phyloP scores from a whole-genome alignment of 1,140 invertebrate genomes.

The Drosophila repleta region DNA sequence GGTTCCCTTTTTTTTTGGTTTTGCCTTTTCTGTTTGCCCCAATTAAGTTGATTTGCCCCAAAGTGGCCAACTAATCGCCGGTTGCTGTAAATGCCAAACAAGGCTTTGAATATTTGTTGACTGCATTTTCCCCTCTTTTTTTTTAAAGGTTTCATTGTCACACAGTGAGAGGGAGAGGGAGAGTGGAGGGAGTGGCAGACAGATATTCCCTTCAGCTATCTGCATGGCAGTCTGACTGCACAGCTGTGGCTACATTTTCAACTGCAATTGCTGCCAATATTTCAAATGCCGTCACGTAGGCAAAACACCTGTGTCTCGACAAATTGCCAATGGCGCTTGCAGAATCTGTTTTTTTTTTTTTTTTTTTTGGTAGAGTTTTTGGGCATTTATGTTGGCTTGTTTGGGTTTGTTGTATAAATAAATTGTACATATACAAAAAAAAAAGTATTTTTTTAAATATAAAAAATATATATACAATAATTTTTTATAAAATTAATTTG shows the following conservation, averaged over 20 bases:
- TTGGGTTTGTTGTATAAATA: too few relatives aligned
- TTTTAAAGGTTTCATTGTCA: background rate
- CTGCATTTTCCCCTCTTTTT: background rate
- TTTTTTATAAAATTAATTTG: too few relatives aligned
- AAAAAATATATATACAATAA: too few relatives aligned
- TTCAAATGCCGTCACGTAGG: slow-evolving; percentile 17
- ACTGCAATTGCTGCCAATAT: slow-evolving; percentile 7
- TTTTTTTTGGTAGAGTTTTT: background rate
- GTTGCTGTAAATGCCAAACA: background rate
- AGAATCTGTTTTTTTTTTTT: background rate
- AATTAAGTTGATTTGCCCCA: slow-evolving; percentile 20
- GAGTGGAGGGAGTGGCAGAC: background rate
- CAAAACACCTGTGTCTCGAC: slow-evolving; percentile 1
- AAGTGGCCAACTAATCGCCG: slow-evolving; percentile 25
- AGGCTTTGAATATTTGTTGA: background rate
- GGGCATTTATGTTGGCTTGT: background rate
- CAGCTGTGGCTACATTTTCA: slow-evolving; percentile 15
- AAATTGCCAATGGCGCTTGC: background rate
- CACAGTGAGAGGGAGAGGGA: background rate
- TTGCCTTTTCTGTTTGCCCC: background rate
- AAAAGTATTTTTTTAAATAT: too few relatives aligned
- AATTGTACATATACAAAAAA: too few relatives aligned
- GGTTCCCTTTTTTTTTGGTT: background rate
- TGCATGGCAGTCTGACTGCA: slow-evolving; percentile 7
- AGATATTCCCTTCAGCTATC: background rate